Percentiles rank a stretch among this genome's conserved stretches.
Conservation (phyloP, 2,888 invertebrate species). For the Prenolepis imparis region DNA sequence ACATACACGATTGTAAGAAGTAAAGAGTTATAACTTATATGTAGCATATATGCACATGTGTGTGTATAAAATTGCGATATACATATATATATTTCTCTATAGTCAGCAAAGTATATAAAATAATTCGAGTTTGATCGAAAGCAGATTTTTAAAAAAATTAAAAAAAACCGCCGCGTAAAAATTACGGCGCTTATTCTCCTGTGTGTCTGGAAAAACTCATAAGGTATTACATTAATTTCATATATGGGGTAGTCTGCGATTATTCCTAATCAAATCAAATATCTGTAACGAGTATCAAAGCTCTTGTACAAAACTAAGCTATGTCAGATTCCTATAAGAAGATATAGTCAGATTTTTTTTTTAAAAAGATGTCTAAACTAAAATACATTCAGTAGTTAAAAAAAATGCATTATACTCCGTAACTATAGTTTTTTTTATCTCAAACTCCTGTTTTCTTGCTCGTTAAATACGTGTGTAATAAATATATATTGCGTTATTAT, state of each 20-base stretch:
- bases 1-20: too few relatives aligned
- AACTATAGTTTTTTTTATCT: conserved; percentile 39
- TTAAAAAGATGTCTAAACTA: conserved; percentile 44
- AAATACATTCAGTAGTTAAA: conserved; percentile 40
- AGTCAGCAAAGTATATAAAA: conserved; percentile 23
- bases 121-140: conserved; percentile 19
- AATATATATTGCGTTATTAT: conserved; percentile 65
- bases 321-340: conserved; percentile 68
- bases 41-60: background rate
- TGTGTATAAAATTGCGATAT: conserved; percentile 31
- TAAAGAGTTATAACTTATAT: conserved; percentile 53
- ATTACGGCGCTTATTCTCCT: background rate
- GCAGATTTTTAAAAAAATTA: conserved; percentile 18
- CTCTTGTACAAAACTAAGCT: conserved; percentile 78
- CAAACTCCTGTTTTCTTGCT: conserved; percentile 28
- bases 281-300: conserved; percentile 76
- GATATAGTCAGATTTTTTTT: conserved; percentile 35
- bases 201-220: conserved; percentile 69
- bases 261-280: conserved; percentile 70
- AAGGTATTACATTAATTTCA: conserved; percentile 71
- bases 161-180: background rate
- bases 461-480: conserved; percentile 66
- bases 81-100: background rate
- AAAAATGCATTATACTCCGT: conserved; percentile 36
- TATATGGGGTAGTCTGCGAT: conserved; percentile 59